Conservation (phyloP, 2,797 vertebrate species). For the Balearica regulorum region DNA sequence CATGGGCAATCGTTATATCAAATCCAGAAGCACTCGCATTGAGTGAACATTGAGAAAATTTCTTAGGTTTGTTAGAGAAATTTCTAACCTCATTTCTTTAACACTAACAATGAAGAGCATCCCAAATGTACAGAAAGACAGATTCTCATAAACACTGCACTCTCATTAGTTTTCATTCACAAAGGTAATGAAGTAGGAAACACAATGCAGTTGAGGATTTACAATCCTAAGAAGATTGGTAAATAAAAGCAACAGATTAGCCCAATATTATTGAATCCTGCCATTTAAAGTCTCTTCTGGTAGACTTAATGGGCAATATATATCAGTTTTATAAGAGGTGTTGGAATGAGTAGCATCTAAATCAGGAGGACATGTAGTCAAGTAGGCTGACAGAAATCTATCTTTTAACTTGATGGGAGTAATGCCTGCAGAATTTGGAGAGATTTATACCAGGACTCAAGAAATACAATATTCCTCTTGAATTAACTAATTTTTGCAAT, state of each 20-base stretch:
- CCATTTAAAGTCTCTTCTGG: slow-evolving; percentile 47
- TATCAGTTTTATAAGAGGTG: slow-evolving; percentile 55
- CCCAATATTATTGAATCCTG: slow-evolving; percentile 55
- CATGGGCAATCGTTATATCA: neutral
- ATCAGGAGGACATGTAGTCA: slow-evolving; percentile 57
- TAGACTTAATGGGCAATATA: slow-evolving; percentile 56
- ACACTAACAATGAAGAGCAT: neutral
- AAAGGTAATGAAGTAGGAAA: slow-evolving; percentile 50
- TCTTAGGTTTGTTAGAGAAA: neutral
- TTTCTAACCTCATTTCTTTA: neutral
- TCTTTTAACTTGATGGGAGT: slow-evolving; percentile 37
- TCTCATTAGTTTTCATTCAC: slow-evolving; percentile 41
- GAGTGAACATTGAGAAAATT: neutral
- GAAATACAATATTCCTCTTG: slow-evolving; percentile 67
- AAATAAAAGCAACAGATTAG: slow-evolving; percentile 69
- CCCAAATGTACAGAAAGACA: neutral
- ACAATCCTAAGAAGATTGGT: slow-evolving; percentile 20
- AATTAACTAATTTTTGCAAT: slow-evolving; percentile 78
- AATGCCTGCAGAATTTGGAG: slow-evolving; percentile 45
- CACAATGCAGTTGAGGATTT: slow-evolving; percentile 47
- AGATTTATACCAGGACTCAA: slow-evolving; percentile 58
- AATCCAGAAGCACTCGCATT: neutral
- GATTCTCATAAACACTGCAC: neutral
- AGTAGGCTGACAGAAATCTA: slow-evolving; percentile 42
- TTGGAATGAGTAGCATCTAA: slow-evolving; percentile 55